Evolutionary conservation across 2,113 vertebrate species (phyloP), one percentile per base, ranked within the genome.

Genomic region (Archocentrus centrarchus): DNA sequence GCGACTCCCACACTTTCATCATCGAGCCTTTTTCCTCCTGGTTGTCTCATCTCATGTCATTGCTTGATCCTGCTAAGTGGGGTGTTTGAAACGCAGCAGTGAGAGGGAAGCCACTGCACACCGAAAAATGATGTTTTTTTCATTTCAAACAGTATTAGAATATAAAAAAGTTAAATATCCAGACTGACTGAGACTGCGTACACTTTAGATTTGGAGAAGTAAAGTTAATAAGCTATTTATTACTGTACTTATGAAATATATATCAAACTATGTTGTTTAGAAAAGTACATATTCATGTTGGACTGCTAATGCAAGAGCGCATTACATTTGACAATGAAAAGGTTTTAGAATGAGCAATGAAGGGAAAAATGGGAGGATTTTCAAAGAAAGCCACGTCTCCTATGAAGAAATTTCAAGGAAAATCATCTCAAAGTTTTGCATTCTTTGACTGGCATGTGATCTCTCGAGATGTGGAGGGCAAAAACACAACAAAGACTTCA

Each of bases 1-100:
- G 80, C 77, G 11, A 89, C 91, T 91, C 89, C 91, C 66, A 92
- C 89, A 59, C 91, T 86, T 90, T 90, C 82, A 89, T 93, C 88
- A 88, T 88, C 78, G 57, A 53, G 81, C 84, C 60, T 89, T 83
- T 39, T 66, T 83, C 83, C 82, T 86, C 83, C 68, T 55, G 79
- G 62, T 79, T 84, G 77, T 77, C 86, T 91, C 89, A 84, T 80
- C 66, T 88, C 79, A 37, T 75, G 35, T 79, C 83, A 79, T 77
- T 59, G 20, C 63, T 73, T n/a, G 15, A 27, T 47, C 85, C 68
- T 20, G 13, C 83, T 64, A 53, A 61, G 57, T 59, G 47, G 50
- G 63, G 68, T 77, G 66, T 86, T 37, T 85, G 37, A 66, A 61
- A 81, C 3, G 7, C 58, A 41, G 68, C 39, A 9, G 47, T 32